Percentiles rank a stretch among this genome's conserved stretches.
Evolutionary conservation across 2,888 invertebrate species (phyloP).

Genomic region (Mechanitis mazaeus): DNA sequence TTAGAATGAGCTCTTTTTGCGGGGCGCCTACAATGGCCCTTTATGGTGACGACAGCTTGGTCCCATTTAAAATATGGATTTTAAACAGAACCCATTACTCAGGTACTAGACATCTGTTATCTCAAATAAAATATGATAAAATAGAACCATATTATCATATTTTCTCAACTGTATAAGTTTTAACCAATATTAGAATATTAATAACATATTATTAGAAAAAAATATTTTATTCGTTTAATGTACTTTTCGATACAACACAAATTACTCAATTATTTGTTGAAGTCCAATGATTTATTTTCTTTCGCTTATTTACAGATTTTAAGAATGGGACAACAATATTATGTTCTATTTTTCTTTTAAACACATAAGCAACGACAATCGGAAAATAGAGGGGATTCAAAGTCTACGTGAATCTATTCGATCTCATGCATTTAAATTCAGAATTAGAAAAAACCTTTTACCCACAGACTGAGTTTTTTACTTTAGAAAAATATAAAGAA

Average conservation of each 20-base stretch:
- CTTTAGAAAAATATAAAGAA: conserved; percentile 43
- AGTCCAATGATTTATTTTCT: background rate
- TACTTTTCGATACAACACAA: no score
- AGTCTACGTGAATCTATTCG: conserved; percentile 67
- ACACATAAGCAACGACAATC: conserved; percentile 68
- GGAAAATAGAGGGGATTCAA: conserved; percentile 57
- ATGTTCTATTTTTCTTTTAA: conserved; percentile 59
- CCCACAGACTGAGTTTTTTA: conserved; percentile 59
- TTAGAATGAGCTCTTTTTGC: conserved; percentile 65
- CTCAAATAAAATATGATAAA: background rate
- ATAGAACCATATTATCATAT: background rate
- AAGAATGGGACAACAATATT: conserved; percentile 46
- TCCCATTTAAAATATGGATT: conserved; percentile 49
- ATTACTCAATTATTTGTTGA: no score
- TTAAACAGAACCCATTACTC: conserved; percentile 40
- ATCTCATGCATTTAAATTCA: conserved; percentile 77
- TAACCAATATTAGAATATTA: no score
- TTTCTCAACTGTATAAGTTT: no score
- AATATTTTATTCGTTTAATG: no score
- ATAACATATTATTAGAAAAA: no score
- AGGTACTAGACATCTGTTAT: conserved; percentile 63
- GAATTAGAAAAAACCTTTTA: conserved; percentile 70
- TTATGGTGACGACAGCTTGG: conserved; percentile 59
- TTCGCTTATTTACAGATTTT: conserved; percentile 11
- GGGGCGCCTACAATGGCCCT: conserved; percentile 62